A percentile compares a stretch with the other conserved stretches of the same genome.
Evolutionary conservation across 2,888 invertebrate genomes (phyloP).

Genomic region (Marronus borbonicus): DNA sequence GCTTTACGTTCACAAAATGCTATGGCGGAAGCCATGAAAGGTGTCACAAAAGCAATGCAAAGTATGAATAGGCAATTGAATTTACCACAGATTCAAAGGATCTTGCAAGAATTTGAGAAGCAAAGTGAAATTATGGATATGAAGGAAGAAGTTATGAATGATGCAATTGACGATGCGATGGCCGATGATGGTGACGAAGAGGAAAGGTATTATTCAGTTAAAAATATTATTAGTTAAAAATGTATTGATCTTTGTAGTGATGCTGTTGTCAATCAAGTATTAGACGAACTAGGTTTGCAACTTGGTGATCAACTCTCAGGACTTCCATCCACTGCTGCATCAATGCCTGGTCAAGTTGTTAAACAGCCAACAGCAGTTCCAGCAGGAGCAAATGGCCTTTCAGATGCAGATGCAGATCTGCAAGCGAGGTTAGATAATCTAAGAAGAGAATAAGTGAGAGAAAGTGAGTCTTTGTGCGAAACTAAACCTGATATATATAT

Average conservation of each 20-base stretch:
- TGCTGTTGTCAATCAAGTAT: conserved; percentile 94
- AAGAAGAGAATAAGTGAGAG: conserved; percentile 80
- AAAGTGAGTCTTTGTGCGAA: conserved; percentile 14
- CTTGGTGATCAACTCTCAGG: conserved; percentile 93
- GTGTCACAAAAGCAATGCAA: conserved; percentile 98
- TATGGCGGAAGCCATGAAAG: conserved; percentile 99
- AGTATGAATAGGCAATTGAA: conserved; percentile 98
- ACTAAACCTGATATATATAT: conserved; percentile 13
- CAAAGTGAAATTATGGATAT: conserved; percentile 99
- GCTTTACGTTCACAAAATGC: conserved; percentile 92
- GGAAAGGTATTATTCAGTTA: conserved; percentile 92
- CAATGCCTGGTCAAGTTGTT: conserved; percentile 73
- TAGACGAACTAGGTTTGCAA: conserved; percentile 98
- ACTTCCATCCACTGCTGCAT: conserved; percentile 81
- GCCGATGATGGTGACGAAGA: conserved; percentile 98
- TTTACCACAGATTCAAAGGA: conserved; percentile 98
- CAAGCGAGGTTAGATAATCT: conserved; percentile 97
- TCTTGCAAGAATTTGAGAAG: conserved; percentile 97
- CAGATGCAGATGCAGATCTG: conserved; percentile 76
- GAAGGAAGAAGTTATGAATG: conserved; percentile 99
- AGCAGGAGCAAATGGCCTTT: conserved; percentile 66
- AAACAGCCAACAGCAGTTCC: conserved; percentile 77
- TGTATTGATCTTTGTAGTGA: conserved; percentile 73
- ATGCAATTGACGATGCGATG: conserved; percentile 99
- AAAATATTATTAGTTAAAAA: too few species aligned